phyloP scores from a whole-genome alignment of 2,888 invertebrate species.

The Corbicula japonica region DNA sequence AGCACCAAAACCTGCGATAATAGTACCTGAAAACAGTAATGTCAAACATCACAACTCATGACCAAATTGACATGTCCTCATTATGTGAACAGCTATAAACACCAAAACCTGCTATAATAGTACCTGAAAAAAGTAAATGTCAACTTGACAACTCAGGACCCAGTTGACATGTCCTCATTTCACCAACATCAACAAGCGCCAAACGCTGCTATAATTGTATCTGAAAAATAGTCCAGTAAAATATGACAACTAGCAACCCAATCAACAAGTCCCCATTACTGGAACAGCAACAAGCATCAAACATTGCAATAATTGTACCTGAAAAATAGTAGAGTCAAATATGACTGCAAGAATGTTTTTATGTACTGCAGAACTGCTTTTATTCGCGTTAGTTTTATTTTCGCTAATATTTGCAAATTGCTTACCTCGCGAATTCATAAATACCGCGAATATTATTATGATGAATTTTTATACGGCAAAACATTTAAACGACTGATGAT shows the following conservation, averaged over 20 bases:
- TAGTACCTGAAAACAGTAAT: slow-evolving; percentile 71
- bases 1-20: slow-evolving; percentile 68
- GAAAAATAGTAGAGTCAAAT: too few relatives aligned
- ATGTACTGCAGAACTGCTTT: too few relatives aligned
- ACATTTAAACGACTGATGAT: too few relatives aligned
- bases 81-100: slow-evolving; percentile 69
- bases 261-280: slow-evolving; percentile 68
- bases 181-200: slow-evolving; percentile 69
- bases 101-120: slow-evolving; percentile 71
- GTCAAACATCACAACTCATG: too few relatives aligned
- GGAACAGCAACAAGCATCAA: slow-evolving; percentile 68
- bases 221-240: slow-evolving; percentile 38
- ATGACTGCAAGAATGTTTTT: too few relatives aligned
- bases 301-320: slow-evolving; percentile 72
- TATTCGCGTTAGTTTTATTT: too few relatives aligned
- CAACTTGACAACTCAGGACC: slow-evolving; percentile 55
- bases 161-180: slow-evolving; percentile 70
- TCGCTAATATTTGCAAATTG: too few relatives aligned
- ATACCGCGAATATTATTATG: too few relatives aligned
- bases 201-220: slow-evolving; percentile 76
- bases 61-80: slow-evolving; percentile 62
- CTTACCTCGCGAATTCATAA: too few relatives aligned
- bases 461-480: too few relatives aligned
- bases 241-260: neutral
- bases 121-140: too few relatives aligned